phyloP scores from a whole-genome alignment of 2,888 invertebrate species.

The Dasysyrphus tricinctus region DNA sequence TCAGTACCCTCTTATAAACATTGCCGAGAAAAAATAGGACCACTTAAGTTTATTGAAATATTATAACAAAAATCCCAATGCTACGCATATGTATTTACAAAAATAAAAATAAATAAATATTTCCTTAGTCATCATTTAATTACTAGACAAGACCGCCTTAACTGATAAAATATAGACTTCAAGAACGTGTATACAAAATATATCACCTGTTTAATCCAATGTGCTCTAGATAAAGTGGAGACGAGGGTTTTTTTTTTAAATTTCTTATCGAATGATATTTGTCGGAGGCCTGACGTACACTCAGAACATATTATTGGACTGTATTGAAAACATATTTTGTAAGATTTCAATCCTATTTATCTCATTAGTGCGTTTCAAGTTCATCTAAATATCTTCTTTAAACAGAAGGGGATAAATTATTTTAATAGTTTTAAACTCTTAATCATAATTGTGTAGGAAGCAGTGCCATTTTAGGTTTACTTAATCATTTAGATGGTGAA shows the following conservation, averaged over 20 bases:
- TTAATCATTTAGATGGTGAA: background rate
- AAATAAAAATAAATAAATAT: background rate
- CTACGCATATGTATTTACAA: background rate
- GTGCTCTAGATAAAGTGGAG: background rate
- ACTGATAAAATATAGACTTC: constrained; percentile 6
- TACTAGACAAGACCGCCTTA: background rate
- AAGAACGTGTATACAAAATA: background rate
- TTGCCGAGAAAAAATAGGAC: no score
- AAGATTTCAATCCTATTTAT: background rate
- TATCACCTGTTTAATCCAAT: constrained; percentile 17
- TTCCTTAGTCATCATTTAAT: background rate
- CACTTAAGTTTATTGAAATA: background rate
- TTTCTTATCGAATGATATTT: constrained; percentile 1
- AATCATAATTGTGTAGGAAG: background rate
- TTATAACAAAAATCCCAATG: background rate
- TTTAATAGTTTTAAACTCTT: background rate
- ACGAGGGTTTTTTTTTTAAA: background rate
- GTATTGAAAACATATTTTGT: background rate
- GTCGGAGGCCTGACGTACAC: background rate
- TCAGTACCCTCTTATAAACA: no score
- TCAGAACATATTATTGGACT: background rate
- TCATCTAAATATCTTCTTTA: background rate
- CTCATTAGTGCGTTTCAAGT: background rate
- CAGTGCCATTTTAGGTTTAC: background rate
- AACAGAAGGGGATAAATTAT: background rate